Evolutionary conservation across 1,140 invertebrate species (phyloP).

Genomic region (Zaprionus tsacasi): DNA sequence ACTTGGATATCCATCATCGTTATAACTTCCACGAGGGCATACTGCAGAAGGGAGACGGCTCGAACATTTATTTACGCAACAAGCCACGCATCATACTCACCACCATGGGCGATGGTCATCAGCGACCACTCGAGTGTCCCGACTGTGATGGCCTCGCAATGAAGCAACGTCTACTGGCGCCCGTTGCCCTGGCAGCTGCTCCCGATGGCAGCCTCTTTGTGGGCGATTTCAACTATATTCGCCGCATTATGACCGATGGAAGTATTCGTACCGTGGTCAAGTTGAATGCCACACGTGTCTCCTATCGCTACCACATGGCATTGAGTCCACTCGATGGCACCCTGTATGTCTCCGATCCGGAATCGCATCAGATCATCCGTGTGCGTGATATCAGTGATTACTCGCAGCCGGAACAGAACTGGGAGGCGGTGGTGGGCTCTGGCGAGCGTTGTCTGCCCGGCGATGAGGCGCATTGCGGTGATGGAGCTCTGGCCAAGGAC

Average conservation of each 20-base stretch:
- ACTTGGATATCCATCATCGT: conserved; percentile 97
- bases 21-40: conserved; percentile 99
- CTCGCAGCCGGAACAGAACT: conserved; percentile 94
- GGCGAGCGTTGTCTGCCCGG: conserved; percentile 96
- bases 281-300: conserved; percentile 95
- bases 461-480: conserved; percentile 97
- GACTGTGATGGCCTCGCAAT: conserved; percentile 93
- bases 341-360: conserved; percentile 97
- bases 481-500: conserved; percentile 94
- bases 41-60: conserved; percentile 98
- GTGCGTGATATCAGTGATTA: conserved; percentile 94
- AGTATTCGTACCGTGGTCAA: conserved; percentile 94
- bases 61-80: conserved; percentile 97
- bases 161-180: conserved; percentile 93
- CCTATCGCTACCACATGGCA: conserved; percentile 98
- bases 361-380: conserved; percentile 96
- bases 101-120: conserved; percentile 96
- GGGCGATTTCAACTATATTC: conserved; percentile 97
- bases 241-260: conserved; percentile 95
- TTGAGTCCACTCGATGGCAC: conserved; percentile 96
- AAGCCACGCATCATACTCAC: conserved; percentile 95
- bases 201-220: conserved; percentile 97
- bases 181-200: conserved; percentile 94
- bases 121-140: conserved; percentile 91
- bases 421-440: conserved; percentile 95